A percentile compares a stretch with the other conserved stretches of the same genome.
Conservation (phyloP, 1,140 invertebrate species). For the Sycophaga agraensis region DNA sequence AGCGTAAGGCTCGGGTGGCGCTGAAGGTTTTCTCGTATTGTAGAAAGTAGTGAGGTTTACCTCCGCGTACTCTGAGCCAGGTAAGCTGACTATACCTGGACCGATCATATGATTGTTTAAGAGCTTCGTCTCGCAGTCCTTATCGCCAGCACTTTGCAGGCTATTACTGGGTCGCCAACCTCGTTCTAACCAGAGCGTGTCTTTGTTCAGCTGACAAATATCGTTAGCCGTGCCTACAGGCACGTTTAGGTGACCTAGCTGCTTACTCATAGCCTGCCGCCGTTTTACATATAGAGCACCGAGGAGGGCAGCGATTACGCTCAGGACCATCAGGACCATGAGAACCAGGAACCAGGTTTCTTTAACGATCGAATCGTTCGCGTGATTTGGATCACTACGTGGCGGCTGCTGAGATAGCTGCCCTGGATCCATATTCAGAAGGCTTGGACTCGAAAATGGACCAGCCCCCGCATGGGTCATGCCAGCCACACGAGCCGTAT, state of each 20-base stretch:
- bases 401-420: constrained; percentile 59
- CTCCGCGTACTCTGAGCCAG: constrained; percentile 73
- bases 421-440: constrained; percentile 65
- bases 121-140: constrained; percentile 67
- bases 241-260: constrained; percentile 66
- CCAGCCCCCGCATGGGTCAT: constrained; percentile 71
- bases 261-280: constrained; percentile 64
- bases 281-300: constrained; percentile 65
- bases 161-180: constrained; percentile 69
- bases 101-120: constrained; percentile 61
- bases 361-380: constrained; percentile 57
- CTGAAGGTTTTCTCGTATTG: constrained; percentile 68
- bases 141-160: constrained; percentile 59
- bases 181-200: constrained; percentile 74
- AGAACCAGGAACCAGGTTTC: constrained; percentile 79
- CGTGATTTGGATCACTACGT: constrained; percentile 58
- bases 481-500: constrained; percentile 74
- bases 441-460: constrained; percentile 66
- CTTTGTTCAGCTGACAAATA: constrained; percentile 67
- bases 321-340: constrained; percentile 68
- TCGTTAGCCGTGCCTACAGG: constrained; percentile 67
- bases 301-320: constrained; percentile 67
- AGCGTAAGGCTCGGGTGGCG: constrained; percentile 77
- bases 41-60: constrained; percentile 82
- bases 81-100: constrained; percentile 57